A percentile compares a stretch with the other conserved stretches of the same genome.
These are phyloP conservation scores for Psilopogon haemacephalus DNA, from an alignment of 2,113 vertebrate genomes.

Conservation along the genomic window DNA sequence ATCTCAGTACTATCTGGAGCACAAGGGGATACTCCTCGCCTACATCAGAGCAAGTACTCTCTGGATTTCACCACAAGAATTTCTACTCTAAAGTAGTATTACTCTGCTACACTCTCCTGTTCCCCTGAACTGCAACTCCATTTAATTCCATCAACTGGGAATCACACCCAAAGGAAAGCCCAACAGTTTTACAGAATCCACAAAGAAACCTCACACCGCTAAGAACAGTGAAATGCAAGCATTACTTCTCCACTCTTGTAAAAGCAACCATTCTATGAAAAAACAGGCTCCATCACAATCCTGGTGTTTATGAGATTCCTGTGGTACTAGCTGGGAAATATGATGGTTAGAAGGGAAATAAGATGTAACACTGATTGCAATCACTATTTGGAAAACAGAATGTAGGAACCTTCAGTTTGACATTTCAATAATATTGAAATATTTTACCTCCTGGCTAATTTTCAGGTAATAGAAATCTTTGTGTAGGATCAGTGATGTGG, in stretches of 20 bases:
- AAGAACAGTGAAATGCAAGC: neutral
- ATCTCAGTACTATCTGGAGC: neutral
- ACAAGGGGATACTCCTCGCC: neutral
- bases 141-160: neutral
- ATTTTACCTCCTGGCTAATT: neutral
- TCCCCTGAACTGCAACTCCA: neutral
- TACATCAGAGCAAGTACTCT: neutral
- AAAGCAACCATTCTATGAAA: neutral
- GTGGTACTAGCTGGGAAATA: neutral
- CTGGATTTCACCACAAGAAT: neutral
- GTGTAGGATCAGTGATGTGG: neutral
- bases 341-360: neutral
- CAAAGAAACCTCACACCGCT: neutral
- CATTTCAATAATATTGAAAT: neutral
- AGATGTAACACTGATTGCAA: neutral
- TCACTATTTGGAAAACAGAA: neutral
- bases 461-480: neutral
- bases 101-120: neutral
- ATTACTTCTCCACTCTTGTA: neutral
- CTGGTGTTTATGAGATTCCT: neutral
- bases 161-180: neutral
- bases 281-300: neutral
- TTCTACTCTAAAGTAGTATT: neutral
- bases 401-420: neutral
- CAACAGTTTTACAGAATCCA: neutral